Conservation (phyloP, 2,113 vertebrate genomes). For the Salvelinus alpinus region DNA sequence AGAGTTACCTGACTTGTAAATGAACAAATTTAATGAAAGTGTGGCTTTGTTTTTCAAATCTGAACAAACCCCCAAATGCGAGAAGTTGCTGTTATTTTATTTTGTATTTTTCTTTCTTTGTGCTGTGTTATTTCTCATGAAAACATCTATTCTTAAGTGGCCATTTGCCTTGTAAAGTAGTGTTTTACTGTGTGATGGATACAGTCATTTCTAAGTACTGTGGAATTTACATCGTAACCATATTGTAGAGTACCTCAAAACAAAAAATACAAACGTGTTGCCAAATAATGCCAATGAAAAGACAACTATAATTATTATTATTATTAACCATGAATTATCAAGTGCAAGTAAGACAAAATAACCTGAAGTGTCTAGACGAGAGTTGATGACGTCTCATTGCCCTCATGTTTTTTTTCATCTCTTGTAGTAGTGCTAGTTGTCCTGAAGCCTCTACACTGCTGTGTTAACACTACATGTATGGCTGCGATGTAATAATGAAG, state of each 20-base stretch:
- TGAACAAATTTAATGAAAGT: slow-evolving; percentile 57
- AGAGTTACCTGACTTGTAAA: slow-evolving; percentile 61
- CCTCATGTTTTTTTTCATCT: slow-evolving; percentile 22
- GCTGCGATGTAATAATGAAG: slow-evolving; percentile 71
- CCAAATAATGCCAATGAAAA: slow-evolving; percentile 78
- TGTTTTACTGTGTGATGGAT: slow-evolving; percentile 75
- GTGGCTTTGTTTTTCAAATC: slow-evolving; percentile 44
- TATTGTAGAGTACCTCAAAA: slow-evolving; percentile 69
- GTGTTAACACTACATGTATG: slow-evolving; percentile 63
- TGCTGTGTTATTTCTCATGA: slow-evolving; percentile 62
- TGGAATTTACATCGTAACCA: slow-evolving; percentile 79
- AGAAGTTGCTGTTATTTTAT: slow-evolving; percentile 9
- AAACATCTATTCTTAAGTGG: slow-evolving; percentile 77
- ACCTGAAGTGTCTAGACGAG: slow-evolving; percentile 67
- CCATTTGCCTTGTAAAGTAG: slow-evolving; percentile 78
- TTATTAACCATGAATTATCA: slow-evolving; percentile 60
- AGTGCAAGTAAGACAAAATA: slow-evolving; percentile 52
- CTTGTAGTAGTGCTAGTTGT: slow-evolving; percentile 52
- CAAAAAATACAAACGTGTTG: slow-evolving; percentile 51
- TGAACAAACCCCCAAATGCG: slow-evolving; percentile 60
- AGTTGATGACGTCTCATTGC: slow-evolving; percentile 27
- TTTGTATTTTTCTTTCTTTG: slow-evolving; percentile 27
- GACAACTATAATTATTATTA: slow-evolving; percentile 38
- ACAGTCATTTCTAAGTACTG: slow-evolving; percentile 70
- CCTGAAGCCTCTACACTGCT: slow-evolving; percentile 61